Percentiles rank a stretch among this genome's conserved stretches.
These are phyloP conservation scores for Drosophila emarginata DNA, from an alignment of 2,888 invertebrate species.

Conservation along the genomic window DNA sequence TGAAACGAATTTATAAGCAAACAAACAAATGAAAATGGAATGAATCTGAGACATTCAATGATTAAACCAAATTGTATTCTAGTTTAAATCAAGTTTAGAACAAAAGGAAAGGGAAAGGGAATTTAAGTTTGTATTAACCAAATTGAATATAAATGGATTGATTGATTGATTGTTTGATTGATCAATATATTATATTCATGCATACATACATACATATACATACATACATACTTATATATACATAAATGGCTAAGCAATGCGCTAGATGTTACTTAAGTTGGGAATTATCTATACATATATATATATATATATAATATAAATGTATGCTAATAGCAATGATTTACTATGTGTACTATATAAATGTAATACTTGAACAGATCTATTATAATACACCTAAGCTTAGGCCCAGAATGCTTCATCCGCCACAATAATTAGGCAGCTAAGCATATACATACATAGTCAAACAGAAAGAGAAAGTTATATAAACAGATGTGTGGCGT, in stretches of 20 bases:
- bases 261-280: conserved; percentile 33
- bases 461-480: not conserved
- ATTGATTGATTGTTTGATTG: too few relatives aligned
- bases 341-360: conserved; percentile 43
- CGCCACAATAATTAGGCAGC: conserved; percentile 19
- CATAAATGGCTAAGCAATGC: conserved; percentile 34
- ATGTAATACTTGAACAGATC: conserved; percentile 18
- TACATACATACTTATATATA: not conserved
- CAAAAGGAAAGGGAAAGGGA: not conserved
- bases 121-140: conserved; percentile 9
- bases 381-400: conserved; percentile 43
- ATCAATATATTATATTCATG: conserved; percentile 7
- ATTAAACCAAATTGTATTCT: conserved; percentile 68
- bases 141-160: not conserved
- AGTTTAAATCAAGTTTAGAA: conserved; percentile 47
- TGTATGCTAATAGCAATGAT: conserved; percentile 36
- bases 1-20: conserved; percentile 82
- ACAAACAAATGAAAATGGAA: conserved; percentile 11
- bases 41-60: not conserved
- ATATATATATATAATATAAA: conserved; percentile 37
- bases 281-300: conserved; percentile 20
- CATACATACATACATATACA: not conserved
- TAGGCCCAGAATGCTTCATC: conserved; percentile 35
- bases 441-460: conserved; percentile 11
- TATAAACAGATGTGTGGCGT: not conserved